Percentiles rank a stretch among this genome's conserved stretches.
Conservation (phyloP, 2,113 vertebrate species). For the Chloropsis hardwickii region DNA sequence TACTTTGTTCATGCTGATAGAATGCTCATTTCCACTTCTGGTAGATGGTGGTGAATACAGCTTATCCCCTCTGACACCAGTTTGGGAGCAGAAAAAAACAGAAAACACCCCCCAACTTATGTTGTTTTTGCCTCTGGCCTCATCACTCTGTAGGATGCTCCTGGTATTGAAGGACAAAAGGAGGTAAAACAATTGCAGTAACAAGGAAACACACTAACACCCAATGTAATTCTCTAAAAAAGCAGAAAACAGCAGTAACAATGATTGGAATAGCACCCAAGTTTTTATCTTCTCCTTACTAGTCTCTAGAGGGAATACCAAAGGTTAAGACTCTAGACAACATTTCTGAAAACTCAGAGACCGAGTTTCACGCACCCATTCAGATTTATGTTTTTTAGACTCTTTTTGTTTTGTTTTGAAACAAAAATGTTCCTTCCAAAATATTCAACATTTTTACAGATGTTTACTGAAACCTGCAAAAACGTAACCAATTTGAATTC, state of each 20-base stretch:
- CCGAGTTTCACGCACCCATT: background rate
- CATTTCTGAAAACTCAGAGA: background rate
- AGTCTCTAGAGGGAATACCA: background rate
- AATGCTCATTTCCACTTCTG: background rate
- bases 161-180: background rate
- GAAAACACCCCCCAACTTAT: accelerated
- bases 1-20: background rate
- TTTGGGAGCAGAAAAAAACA: background rate
- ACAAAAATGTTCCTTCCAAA: background rate
- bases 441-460: background rate
- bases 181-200: background rate
- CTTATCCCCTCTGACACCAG: background rate
- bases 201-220: background rate
- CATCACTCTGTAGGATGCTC: background rate
- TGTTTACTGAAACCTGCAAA: background rate
- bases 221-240: background rate
- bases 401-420: background rate
- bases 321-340: background rate
- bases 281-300: background rate
- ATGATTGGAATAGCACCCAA: background rate
- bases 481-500: background rate
- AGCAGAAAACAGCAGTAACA: background rate
- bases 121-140: background rate
- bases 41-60: background rate
- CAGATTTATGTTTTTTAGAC: background rate